Evolutionary conservation across 1,140 invertebrate genomes (phyloP), one percentile per base, ranked within the genome.

Genomic region (Heliconius hermathena): DNA sequence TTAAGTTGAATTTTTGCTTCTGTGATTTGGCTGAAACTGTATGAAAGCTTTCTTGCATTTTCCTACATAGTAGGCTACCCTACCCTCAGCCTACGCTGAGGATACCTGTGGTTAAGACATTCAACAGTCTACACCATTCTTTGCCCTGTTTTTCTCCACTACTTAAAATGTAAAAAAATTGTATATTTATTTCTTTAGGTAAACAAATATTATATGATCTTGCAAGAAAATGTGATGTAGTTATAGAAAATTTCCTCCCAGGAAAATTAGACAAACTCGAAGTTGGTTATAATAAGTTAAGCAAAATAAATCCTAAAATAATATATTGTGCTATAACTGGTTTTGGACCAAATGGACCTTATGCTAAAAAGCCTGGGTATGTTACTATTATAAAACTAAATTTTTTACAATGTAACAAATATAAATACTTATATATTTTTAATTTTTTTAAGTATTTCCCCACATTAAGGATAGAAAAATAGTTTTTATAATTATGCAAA

Each of bases 311-410:
- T 79, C 98, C 98, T 0, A 95, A 96, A 66, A 95, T 99, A 16
- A 97, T 99, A 78, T 99, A 99, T 88, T 99, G 98, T 95, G 98
- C 99, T 0, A 96, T 99, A 54, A 98, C 98, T 80, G 99, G 99
- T 1, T 99, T 97, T 94, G 99, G 99, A 0, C 95, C 96, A 1
- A 95, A 95, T 71, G 99, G 99, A 2, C 98, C 98, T 0, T 99
- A 99, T 95, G 94, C 95, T 4, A 95, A 96, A 73, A 96, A 97
- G 86, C 97, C 98, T 29, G 99, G 99, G 76, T 95, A 74, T 78
- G 72, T 73, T 70, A 36, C 57, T 22, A 11, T 60, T 22, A 22
- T n/a, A 26, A 60, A 26, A 54, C 6, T n/a, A 54, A 20, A 54
- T 54, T n/a, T 20, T n/a, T 54, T 54, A 54, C 18, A 54, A 54